These are phyloP conservation scores for Gonioctena quinquepunctata DNA, from an alignment of 1,140 invertebrate species.

Conservation along the genomic window DNA sequence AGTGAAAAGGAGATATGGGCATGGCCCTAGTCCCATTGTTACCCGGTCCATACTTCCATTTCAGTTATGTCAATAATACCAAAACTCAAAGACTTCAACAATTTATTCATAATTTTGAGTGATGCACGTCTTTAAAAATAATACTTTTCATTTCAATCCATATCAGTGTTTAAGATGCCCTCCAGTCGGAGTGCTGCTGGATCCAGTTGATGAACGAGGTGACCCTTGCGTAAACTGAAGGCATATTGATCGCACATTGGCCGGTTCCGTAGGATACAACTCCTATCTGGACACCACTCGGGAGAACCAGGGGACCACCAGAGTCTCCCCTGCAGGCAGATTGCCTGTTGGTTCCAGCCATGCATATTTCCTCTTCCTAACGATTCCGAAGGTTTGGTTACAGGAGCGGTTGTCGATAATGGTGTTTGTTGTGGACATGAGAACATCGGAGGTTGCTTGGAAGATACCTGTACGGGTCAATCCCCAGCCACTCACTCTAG, in stretches of 20 bases:
- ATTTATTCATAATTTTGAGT: too few species aligned
- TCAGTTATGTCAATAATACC: too few species aligned
- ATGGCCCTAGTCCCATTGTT: too few species aligned
- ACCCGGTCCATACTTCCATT: too few species aligned
- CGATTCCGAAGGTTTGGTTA: constrained; percentile 22
- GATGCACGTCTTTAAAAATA: too few species aligned
- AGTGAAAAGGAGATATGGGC: too few species aligned
- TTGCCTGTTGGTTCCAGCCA: neutral
- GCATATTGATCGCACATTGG: constrained; percentile 7
- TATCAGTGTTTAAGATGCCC: too few species aligned
- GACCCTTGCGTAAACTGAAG: constrained; percentile 30
- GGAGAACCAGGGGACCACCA: constrained; percentile 27
- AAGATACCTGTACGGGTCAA: neutral
- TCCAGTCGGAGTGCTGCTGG: too few species aligned
- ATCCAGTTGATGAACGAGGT: constrained; percentile 29
- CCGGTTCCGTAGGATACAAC: constrained; percentile 23
- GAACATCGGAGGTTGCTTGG: neutral
- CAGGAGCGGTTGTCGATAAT: constrained; percentile 12
- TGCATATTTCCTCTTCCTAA: neutral
- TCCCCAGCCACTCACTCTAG: neutral
- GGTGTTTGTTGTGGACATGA: neutral
- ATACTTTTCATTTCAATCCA: too few species aligned
- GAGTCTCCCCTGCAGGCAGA: constrained; percentile 29
- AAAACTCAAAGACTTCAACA: too few species aligned
- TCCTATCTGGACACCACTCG: constrained; percentile 23